Evolutionary conservation across 2,113 vertebrate species (phyloP).

Genomic region (Takifugu flavidus): DNA sequence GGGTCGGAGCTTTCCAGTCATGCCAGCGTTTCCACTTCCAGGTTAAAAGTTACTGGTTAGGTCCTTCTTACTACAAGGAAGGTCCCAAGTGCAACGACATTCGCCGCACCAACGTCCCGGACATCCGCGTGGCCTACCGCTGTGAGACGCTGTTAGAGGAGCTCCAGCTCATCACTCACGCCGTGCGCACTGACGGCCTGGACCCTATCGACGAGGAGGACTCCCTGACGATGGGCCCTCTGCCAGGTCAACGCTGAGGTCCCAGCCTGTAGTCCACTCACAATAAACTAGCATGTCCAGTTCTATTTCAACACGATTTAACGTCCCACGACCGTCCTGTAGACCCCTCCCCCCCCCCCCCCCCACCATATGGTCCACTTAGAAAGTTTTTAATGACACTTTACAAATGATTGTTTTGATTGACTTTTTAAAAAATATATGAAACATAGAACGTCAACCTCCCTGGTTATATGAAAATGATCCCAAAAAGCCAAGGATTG

Average conservation of each 20-base stretch:
- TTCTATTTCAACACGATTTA: not conserved
- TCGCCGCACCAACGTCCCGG: conserved; percentile 89
- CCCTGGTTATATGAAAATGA: no score
- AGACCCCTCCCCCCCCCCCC: not conserved
- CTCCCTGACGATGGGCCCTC: conserved; percentile 65
- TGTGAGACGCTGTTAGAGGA: conserved; percentile 90
- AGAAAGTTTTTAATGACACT: not conserved
- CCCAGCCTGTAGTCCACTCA: not conserved
- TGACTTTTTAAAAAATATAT: not conserved
- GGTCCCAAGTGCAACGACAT: conserved; percentile 90
- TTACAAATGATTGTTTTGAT: not conserved
- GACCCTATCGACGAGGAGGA: conserved; percentile 82
- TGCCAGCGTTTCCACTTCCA: conserved; percentile 39
- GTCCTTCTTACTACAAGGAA: conserved; percentile 81
- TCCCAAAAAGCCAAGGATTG: no score
- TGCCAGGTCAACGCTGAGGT: conserved; percentile 37
- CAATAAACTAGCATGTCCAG: not conserved
- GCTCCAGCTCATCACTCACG: conserved; percentile 88
- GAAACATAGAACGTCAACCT: not conserved
- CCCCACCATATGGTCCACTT: not conserved
- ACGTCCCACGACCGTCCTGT: not conserved
- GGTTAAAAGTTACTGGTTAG: conserved; percentile 92
- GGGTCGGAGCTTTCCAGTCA: not conserved
- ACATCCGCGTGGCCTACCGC: conserved; percentile 89
- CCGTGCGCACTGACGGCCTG: conserved; percentile 81